phyloP scores from a whole-genome alignment of 2,113 vertebrate species.

The Mugil cephalus region DNA sequence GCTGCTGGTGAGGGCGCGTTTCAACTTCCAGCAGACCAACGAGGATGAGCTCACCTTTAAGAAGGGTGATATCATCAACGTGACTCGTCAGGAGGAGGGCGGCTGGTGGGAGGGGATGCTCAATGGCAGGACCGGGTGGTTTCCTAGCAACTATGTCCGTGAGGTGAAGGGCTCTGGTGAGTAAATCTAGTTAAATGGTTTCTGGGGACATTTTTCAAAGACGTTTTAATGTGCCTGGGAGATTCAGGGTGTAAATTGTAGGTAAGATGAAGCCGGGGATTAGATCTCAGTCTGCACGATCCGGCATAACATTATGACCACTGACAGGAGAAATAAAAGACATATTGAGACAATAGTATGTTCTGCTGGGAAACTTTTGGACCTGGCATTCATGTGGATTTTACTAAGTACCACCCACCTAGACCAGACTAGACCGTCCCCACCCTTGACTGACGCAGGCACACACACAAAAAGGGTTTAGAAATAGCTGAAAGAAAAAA shows the following conservation, averaged over 20 bases:
- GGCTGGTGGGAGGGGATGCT: constrained; percentile 98
- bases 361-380: too few relatives aligned
- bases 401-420: too few relatives aligned
- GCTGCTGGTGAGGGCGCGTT: constrained; percentile 94
- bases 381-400: too few relatives aligned
- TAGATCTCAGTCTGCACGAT: too few relatives aligned
- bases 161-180: constrained; percentile 95
- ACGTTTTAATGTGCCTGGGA: background rate
- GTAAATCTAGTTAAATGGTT: constrained; percentile 56
- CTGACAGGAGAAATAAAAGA: too few relatives aligned
- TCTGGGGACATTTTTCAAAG: background rate
- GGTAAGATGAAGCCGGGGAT: background rate
- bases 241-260: background rate
- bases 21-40: constrained; percentile 98
- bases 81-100: constrained; percentile 95
- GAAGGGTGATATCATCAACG: constrained; percentile 95
- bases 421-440: too few relatives aligned
- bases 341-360: too few relatives aligned
- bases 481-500: too few relatives aligned
- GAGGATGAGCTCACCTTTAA: constrained; percentile 97
- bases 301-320: too few relatives aligned
- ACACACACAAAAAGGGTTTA: too few relatives aligned
- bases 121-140: constrained; percentile 95
- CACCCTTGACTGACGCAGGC: too few relatives aligned
- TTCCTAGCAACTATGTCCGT: constrained; percentile 98